Evolutionary conservation across 2,888 invertebrate genomes (phyloP).

Genomic region (Erebia aethiops): DNA sequence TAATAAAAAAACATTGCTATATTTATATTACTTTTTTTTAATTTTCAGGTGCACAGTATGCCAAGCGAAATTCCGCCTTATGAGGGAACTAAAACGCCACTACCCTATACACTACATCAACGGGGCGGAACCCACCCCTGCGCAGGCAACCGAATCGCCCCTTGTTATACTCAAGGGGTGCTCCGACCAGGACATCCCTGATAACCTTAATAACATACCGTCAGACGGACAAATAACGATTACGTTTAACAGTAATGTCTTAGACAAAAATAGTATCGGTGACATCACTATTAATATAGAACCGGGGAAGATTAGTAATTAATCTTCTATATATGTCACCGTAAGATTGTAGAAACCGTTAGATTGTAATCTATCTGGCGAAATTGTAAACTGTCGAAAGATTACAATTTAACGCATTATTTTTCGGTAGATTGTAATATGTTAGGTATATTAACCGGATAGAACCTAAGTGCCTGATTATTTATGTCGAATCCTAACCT

Average conservation of each 20-base stretch:
- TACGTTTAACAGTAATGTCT: constrained; percentile 54
- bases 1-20: too few relatives aligned
- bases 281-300: constrained; percentile 67
- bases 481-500: too few relatives aligned
- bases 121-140: constrained; percentile 35
- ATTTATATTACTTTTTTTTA: too few relatives aligned
- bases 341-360: too few relatives aligned
- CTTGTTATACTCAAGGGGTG: constrained; percentile 28
- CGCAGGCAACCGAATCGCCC: constrained; percentile 9
- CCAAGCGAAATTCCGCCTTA: constrained; percentile 63
- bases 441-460: too few relatives aligned
- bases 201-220: constrained; percentile 21
- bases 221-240: constrained; percentile 57
- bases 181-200: constrained; percentile 14
- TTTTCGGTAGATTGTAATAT: too few relatives aligned
- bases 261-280: constrained; percentile 57
- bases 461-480: too few relatives aligned
- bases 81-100: constrained; percentile 71
- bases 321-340: too few relatives aligned
- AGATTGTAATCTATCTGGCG: too few relatives aligned
- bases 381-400: too few relatives aligned
- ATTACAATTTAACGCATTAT: too few relatives aligned
- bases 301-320: constrained; percentile 48
- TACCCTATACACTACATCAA: constrained; percentile 71
- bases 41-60: constrained; percentile 71